Evolutionary conservation across 2,888 invertebrate genomes (phyloP), one percentile per base, ranked within the genome.

Genomic region (Acleris sparsana): DNA sequence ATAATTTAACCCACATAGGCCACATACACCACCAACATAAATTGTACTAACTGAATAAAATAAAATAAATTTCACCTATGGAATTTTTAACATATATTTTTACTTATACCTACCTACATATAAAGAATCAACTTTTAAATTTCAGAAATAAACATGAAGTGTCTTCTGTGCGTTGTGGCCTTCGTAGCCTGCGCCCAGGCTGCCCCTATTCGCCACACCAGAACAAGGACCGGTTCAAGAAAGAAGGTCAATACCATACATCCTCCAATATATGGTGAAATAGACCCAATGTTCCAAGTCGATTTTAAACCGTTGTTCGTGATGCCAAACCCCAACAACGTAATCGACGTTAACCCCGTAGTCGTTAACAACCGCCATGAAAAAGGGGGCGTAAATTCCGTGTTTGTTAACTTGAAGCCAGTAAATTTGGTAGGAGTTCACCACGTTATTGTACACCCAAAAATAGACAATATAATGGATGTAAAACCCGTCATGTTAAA

Each of bases 171-270:
- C 48, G 51, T 67, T 46, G 55, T 63, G 53, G 67, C 60, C 51
- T 55, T 67, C 17, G 55, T 46, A 25, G 67, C 63, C 55, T 3
- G 49, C 16, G 33, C 63, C n/a, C 44, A 59, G 5, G 60, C 63
- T 18, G 63, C 63, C 5, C 67, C 48, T 39, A 13, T 3, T 20
- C 29, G 44, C 33, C 46, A 66, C 11, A 46, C 52, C 39, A 18
- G 61, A 52, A 48, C 62, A 5, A 22, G 61, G 6, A 56, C 71
- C 29, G 69, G 71, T 18, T 25, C 68, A 7, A 73, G 63, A n/a
- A 13, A 39, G 39, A n/a, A 67, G 22, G 70, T 52, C 13, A 33
- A 16, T 33, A 58, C 39, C 13, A 13, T 13, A 2, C 3, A 3
- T 4, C 11, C 13, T 13, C 39, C 39, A 13, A 39, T 39, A 39